Evolutionary conservation across 2,888 invertebrate genomes (phyloP).

Genomic region (Tanypteryx hageni): DNA sequence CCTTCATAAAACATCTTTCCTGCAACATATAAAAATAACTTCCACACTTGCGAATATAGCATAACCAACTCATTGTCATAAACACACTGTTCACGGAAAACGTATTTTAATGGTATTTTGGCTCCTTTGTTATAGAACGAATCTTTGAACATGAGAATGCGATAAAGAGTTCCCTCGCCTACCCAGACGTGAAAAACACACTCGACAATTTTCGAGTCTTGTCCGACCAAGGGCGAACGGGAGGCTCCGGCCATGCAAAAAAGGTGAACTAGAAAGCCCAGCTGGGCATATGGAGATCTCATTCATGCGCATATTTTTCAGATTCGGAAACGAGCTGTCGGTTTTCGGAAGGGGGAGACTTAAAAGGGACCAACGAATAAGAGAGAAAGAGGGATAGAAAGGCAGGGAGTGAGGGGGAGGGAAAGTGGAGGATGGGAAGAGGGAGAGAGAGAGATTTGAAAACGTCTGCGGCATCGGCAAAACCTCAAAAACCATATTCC

Average conservation of each 20-base stretch:
- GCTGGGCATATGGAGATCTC: neutral
- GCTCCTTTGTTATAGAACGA: too few relatives aligned
- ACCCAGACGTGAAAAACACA: neutral
- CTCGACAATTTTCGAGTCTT: neutral
- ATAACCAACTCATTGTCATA: too few relatives aligned
- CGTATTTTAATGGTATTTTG: too few relatives aligned
- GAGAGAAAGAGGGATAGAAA: neutral
- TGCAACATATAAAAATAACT: too few relatives aligned
- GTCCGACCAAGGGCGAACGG: neutral
- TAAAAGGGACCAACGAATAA: neutral
- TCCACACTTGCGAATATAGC: too few relatives aligned
- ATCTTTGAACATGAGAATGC: too few relatives aligned
- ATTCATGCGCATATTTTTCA: neutral
- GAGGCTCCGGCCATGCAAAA: neutral
- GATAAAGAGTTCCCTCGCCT: too few relatives aligned
- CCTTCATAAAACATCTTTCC: too few relatives aligned
- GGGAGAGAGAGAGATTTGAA: neutral
- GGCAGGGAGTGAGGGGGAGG: neutral
- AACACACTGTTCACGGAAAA: too few relatives aligned
- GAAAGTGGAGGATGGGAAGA: neutral
- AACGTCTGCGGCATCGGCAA: neutral
- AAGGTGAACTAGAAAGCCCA: neutral
- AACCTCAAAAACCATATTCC: slow-evolving; percentile 24
- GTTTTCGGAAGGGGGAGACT: neutral
- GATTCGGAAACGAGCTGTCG: neutral